Evolutionary conservation across 2,113 vertebrate genomes (phyloP).

Genomic region (Microtus oregoni): DNA sequence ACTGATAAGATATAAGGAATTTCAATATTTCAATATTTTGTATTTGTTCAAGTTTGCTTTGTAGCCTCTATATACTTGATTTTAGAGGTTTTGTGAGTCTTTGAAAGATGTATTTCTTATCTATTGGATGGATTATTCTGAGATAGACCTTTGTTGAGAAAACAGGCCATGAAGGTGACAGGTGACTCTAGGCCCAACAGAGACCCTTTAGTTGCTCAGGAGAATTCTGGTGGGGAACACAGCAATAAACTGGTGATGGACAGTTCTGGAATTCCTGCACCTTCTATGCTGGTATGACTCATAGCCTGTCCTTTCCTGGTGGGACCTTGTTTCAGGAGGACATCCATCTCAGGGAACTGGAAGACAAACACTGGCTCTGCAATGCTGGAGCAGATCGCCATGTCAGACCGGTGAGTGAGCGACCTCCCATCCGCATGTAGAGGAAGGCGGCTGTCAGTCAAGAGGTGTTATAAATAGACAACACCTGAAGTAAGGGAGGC

Average conservation of each 20-base stretch:
- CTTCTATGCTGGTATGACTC: neutral
- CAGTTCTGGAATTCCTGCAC: neutral
- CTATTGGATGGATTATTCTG: neutral
- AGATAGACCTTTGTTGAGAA: neutral
- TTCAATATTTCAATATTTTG: neutral
- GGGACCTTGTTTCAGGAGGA: constrained; percentile 91
- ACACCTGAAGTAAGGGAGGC: neutral
- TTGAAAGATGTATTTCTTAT: neutral
- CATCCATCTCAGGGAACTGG: constrained; percentile 99
- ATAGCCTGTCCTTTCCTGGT: neutral
- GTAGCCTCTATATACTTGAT: neutral
- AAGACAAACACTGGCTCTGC: constrained; percentile 99
- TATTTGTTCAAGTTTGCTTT: neutral
- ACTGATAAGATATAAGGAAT: neutral
- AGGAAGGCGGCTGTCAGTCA: neutral
- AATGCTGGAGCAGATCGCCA: constrained; percentile 99
- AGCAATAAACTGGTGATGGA: neutral
- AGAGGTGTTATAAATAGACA: neutral
- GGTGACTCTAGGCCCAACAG: neutral
- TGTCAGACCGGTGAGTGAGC: constrained; percentile 96
- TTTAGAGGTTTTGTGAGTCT: neutral
- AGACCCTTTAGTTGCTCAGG: neutral
- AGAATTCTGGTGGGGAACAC: neutral
- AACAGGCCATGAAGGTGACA: neutral
- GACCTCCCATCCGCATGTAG: neutral